A percentile compares a stretch with the other conserved stretches of the same genome.
phyloP scores from a whole-genome alignment of 2,113 vertebrate species.

The Myotis brandtii region DNA sequence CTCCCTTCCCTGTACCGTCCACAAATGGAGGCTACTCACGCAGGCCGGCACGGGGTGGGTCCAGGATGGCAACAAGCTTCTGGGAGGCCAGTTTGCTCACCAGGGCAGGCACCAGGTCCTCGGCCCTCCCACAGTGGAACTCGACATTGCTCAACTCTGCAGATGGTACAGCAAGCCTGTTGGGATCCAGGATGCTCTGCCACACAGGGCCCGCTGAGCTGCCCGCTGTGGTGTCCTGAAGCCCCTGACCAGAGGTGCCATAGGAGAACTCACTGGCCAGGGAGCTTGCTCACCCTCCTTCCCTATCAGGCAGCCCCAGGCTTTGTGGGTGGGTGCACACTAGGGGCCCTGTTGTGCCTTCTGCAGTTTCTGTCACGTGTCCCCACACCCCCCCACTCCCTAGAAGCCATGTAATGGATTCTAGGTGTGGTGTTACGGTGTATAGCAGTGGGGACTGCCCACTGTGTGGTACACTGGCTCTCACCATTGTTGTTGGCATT shows the following conservation, averaged over 20 bases:
- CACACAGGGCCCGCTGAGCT: too few species aligned
- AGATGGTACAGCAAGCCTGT: not conserved
- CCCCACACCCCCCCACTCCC: rapidly evolving
- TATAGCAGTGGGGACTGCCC: rapidly evolving
- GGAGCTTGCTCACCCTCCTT: rapidly evolving
- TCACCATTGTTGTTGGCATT: constrained; percentile 94
- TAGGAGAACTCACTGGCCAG: not conserved
- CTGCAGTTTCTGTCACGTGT: not conserved
- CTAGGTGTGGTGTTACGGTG: not conserved
- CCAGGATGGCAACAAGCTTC: constrained; percentile 91
- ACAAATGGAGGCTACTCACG: constrained; percentile 88
- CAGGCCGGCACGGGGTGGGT: constrained; percentile 95
- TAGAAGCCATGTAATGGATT: not conserved
- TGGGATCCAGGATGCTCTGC: rapidly evolving
- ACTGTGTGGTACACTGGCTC: rapidly evolving
- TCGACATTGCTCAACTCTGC: constrained; percentile 93
- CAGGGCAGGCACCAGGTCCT: constrained; percentile 93
- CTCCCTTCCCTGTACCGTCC: not conserved
- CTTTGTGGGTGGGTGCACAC: too few species aligned
- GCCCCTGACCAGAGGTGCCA: not conserved
- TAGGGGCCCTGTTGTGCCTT: not conserved
- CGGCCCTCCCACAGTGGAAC: constrained; percentile 96
- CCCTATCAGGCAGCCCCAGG: not conserved
- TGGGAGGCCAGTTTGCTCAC: constrained; percentile 90
- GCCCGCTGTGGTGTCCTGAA: not conserved